Evolutionary conservation across 1,140 invertebrate species (phyloP).

Genomic region (Trinorchestia longiramus): DNA sequence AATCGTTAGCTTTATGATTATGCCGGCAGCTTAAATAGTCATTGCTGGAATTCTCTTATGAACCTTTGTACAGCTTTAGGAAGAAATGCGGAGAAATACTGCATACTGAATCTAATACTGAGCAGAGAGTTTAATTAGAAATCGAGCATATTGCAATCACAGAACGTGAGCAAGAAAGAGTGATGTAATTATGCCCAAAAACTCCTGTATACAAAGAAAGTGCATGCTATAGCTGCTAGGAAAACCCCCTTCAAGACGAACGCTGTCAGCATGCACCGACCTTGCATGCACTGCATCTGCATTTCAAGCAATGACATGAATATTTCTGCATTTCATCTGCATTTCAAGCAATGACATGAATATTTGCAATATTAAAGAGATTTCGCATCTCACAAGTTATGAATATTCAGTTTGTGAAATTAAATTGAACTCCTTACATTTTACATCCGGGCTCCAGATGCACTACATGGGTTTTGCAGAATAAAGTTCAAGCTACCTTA

Average conservation of each 20-base stretch:
- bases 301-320: not conserved
- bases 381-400: not conserved
- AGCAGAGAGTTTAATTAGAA: not conserved
- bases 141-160: not conserved
- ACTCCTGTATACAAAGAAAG: not conserved
- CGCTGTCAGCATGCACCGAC: not conserved
- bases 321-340: not conserved
- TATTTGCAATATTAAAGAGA: not conserved
- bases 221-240: not conserved
- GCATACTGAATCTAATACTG: slow-evolving; percentile 12
- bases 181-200: not conserved
- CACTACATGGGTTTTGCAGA: too few relatives aligned
- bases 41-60: not conserved
- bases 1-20: not conserved
- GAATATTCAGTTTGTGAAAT: not conserved
- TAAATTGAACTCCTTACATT: not conserved
- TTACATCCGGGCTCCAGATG: not conserved
- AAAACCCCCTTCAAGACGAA: not conserved
- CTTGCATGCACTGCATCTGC: too few relatives aligned
- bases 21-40: not conserved
- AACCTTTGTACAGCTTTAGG: slow-evolving; percentile 25
- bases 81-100: not conserved
- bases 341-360: not conserved
- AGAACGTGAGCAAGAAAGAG: not conserved
- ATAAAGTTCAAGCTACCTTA: too few relatives aligned